These are phyloP conservation scores for Coranthus polyacanthus DNA, from an alignment of 2,797 vertebrate species.

Conservation along the genomic window DNA sequence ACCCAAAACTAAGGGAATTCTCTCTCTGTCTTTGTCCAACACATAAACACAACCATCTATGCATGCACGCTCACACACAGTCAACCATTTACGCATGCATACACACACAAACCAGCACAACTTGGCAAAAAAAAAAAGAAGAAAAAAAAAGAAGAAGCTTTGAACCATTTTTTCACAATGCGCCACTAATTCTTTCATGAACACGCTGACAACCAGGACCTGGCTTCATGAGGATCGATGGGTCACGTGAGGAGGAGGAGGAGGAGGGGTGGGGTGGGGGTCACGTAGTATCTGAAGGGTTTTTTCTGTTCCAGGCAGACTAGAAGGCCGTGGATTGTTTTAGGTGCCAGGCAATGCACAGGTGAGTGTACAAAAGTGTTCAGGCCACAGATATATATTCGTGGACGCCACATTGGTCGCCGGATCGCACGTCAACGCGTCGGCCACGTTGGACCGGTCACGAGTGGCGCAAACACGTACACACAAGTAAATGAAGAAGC, in stretches of 20 bases:
- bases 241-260: conserved; percentile 9
- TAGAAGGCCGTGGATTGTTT: background rate
- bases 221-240: conserved; percentile 20
- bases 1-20: conserved; percentile 79
- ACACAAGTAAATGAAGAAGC: too few relatives aligned
- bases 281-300: too few relatives aligned
- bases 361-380: too few relatives aligned
- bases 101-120: conserved; percentile 46
- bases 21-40: conserved; percentile 61
- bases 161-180: conserved; percentile 59
- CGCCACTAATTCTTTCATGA: conserved; percentile 60
- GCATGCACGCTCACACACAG: conserved; percentile 59
- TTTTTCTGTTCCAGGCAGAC: conserved; percentile 13
- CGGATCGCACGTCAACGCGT: too few relatives aligned
- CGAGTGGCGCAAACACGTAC: too few relatives aligned
- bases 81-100: conserved; percentile 43
- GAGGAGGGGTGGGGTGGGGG: conserved; percentile 1
- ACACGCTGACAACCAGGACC: conserved; percentile 44
- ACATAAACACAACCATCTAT: conserved; percentile 57
- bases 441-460: too few relatives aligned
- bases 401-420: too few relatives aligned
- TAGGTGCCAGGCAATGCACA: too few relatives aligned
- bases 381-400: too few relatives aligned
- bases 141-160: conserved; percentile 33
- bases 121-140: conserved; percentile 24